Conservation (phyloP, 2,797 vertebrate species). For the Onychomys torridus region DNA sequence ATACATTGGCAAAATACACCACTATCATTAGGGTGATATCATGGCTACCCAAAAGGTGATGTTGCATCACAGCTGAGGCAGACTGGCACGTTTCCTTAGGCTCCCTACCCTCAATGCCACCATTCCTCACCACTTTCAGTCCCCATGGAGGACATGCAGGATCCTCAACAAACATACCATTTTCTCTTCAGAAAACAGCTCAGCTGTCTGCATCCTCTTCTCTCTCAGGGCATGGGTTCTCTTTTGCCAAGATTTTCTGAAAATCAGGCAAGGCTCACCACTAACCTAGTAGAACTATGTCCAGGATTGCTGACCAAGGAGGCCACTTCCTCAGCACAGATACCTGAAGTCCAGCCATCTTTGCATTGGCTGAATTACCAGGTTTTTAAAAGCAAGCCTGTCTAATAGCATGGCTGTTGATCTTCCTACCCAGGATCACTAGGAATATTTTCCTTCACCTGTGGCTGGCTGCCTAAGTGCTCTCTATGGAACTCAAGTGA, state of each 20-base stretch:
- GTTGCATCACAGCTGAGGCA: not conserved
- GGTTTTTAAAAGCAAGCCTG: not conserved
- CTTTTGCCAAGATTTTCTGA: slow-evolving; percentile 24
- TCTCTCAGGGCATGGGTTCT: not conserved
- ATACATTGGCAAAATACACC: not conserved
- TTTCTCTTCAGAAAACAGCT: not conserved
- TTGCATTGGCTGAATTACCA: slow-evolving; percentile 39
- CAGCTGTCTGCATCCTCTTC: not conserved
- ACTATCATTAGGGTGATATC: not conserved
- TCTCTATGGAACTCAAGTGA: not conserved
- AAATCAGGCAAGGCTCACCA: not conserved
- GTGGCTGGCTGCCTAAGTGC: not conserved
- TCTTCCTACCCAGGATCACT: not conserved
- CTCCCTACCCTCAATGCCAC: not conserved
- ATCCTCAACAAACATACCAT: not conserved
- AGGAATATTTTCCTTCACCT: not conserved
- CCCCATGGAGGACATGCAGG: not conserved
- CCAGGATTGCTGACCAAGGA: not conserved
- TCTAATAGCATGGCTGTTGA: not conserved
- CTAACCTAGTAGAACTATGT: not conserved
- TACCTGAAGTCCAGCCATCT: not conserved
- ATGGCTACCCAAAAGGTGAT: not conserved
- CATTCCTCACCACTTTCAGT: not conserved
- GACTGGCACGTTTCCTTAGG: not conserved
- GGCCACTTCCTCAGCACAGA: not conserved